Evolutionary conservation across 2,113 vertebrate species (phyloP).

Genomic region (Nycticebus coucang): DNA sequence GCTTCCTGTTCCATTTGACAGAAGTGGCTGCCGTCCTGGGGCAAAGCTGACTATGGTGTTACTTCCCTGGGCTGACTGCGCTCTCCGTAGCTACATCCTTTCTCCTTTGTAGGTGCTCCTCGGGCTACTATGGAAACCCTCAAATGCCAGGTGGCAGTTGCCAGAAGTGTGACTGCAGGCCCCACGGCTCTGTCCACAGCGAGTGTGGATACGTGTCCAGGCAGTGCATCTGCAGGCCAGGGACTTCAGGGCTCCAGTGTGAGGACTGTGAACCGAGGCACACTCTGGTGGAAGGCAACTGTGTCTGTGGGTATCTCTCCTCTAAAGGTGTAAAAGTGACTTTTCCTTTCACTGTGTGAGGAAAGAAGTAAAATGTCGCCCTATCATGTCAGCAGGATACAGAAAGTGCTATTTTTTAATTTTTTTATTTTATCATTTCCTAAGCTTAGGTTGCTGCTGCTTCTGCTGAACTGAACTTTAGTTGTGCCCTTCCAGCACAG

Average conservation of each 20-base stretch:
- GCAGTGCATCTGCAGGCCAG: constrained; percentile 90
- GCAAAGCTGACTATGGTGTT: rapidly evolving
- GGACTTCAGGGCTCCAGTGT: constrained; percentile 90
- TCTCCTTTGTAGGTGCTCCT: constrained; percentile 88
- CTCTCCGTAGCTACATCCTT: rapidly evolving
- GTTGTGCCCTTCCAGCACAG: not conserved
- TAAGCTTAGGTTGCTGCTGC: not conserved
- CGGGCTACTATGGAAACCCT: constrained; percentile 92
- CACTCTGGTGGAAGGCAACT: constrained; percentile 86
- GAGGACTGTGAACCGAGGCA: constrained; percentile 90
- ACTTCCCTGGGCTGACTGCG: rapidly evolving
- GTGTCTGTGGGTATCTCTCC: constrained; percentile 89
- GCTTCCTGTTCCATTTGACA: not conserved
- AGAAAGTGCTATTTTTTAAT: too few relatives aligned
- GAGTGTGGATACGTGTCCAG: constrained; percentile 88
- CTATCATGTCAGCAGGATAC: not conserved
- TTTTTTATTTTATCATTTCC: not conserved
- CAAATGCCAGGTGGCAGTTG: constrained; percentile 83
- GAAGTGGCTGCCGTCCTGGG: rapidly evolving
- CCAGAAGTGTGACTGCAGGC: constrained; percentile 87
- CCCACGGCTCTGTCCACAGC: constrained; percentile 85
- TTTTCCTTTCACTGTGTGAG: rapidly evolving
- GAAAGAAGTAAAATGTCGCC: not conserved
- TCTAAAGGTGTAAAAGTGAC: rapidly evolving
- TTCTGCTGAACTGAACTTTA: not conserved